These are phyloP conservation scores for Mechanitis mazaeus DNA, from an alignment of 2,888 invertebrate species.

Conservation along the genomic window DNA sequence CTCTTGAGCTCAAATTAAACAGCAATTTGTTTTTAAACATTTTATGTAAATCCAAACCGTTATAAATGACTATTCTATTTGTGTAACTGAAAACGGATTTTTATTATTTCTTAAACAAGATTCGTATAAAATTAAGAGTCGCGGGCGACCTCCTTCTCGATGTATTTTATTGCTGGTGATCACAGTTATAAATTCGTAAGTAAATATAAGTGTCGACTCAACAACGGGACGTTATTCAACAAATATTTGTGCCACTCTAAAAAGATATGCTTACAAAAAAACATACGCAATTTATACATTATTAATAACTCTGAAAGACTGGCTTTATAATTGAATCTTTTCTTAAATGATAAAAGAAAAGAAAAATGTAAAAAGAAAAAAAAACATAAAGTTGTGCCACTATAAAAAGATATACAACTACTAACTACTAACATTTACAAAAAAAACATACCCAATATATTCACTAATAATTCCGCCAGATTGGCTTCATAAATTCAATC, in stretches of 20 bases:
- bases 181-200: conserved; percentile 57
- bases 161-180: conserved; percentile 56
- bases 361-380: too few relatives aligned
- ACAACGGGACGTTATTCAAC: conserved; percentile 46
- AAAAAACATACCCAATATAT: neutral
- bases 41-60: too few relatives aligned
- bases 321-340: too few relatives aligned
- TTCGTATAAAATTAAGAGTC: conserved; percentile 44
- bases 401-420: neutral
- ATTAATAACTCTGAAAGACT: too few relatives aligned
- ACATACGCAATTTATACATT: conserved; percentile 7
- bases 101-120: conserved; percentile 31
- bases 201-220: conserved; percentile 40
- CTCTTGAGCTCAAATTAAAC: too few relatives aligned
- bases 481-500: too few relatives aligned
- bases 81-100: conserved; percentile 25
- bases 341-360: too few relatives aligned
- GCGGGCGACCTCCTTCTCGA: conserved; percentile 60
- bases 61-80: too few relatives aligned
- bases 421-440: too few relatives aligned
- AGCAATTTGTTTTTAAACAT: too few relatives aligned
- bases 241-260: conserved; percentile 53
- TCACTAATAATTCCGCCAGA: too few relatives aligned
- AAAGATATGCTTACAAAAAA: conserved; percentile 24
- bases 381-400: neutral